phyloP scores from a whole-genome alignment of 2,888 invertebrate genomes.

The Vanessa cardui region DNA sequence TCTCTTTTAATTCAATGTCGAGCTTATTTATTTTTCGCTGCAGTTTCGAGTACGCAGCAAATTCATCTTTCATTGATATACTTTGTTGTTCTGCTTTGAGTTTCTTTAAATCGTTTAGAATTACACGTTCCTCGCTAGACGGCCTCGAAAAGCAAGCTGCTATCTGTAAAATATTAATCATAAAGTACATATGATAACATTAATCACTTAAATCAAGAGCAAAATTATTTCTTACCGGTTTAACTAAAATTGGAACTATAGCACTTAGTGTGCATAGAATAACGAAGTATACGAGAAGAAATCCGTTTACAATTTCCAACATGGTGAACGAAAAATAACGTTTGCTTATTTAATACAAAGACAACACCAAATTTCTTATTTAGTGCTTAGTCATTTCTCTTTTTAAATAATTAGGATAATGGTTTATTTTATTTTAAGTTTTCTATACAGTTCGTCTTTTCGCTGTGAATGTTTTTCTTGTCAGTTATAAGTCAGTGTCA shows the following conservation, averaged over 20 bases:
- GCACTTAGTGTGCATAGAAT: slow-evolving; percentile 74
- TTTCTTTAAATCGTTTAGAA: slow-evolving; percentile 65
- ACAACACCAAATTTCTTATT: not conserved
- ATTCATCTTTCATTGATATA: slow-evolving; percentile 83
- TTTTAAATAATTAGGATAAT: too few relatives aligned
- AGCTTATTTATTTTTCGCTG: slow-evolving; percentile 82
- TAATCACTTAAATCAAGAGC: not conserved
- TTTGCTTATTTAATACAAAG: not conserved
- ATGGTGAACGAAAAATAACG: slow-evolving; percentile 46
- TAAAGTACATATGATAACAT: not conserved
- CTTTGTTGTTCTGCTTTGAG: slow-evolving; percentile 74
- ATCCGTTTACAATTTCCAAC: slow-evolving; percentile 76
- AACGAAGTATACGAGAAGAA: slow-evolving; percentile 72
- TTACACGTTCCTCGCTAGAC: slow-evolving; percentile 66
- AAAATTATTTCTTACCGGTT: slow-evolving; percentile 68
- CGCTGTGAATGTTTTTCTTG: too few relatives aligned
- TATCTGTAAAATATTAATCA: slow-evolving; percentile 63
- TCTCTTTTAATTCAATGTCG: slow-evolving; percentile 72
- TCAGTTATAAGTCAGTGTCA: too few relatives aligned
- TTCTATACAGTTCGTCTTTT: too few relatives aligned
- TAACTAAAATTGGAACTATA: slow-evolving; percentile 70
- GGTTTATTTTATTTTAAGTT: too few relatives aligned
- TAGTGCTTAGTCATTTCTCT: too few relatives aligned
- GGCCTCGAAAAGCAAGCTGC: slow-evolving; percentile 74
- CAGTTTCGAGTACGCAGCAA: slow-evolving; percentile 83